A percentile compares a stretch with the other conserved stretches of the same genome.
These are phyloP conservation scores for Ornithoptera alexandrae DNA, from an alignment of 2,888 invertebrate genomes.

Conservation along the genomic window DNA sequence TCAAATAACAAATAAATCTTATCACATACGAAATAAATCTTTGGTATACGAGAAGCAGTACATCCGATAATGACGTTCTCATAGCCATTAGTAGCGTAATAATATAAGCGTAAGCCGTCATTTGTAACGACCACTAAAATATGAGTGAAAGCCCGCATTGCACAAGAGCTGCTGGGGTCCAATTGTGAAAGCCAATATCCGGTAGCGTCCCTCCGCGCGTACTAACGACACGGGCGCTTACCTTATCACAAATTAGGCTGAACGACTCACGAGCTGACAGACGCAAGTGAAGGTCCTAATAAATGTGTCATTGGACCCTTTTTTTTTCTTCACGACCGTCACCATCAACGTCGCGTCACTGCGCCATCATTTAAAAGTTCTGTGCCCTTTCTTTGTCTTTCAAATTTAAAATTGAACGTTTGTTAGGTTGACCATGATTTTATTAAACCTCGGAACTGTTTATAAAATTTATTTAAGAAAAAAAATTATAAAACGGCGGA, in stretches of 20 bases:
- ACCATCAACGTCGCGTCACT: conserved; percentile 69
- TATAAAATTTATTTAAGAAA: too few species aligned
- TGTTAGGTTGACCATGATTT: conserved; percentile 26
- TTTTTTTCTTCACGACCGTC: conserved; percentile 50
- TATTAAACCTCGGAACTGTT: not conserved
- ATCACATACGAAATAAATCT: too few species aligned
- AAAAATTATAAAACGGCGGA: too few species aligned
- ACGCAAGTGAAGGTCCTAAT: conserved; percentile 71
- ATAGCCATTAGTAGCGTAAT: conserved; percentile 18
- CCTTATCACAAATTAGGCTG: conserved; percentile 76
- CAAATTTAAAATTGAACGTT: conserved; percentile 47
- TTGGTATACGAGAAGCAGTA: too few species aligned
- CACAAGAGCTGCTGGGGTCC: conserved; percentile 14
- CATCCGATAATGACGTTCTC: not conserved
- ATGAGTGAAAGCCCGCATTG: conserved; percentile 20
- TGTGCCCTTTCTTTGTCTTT: conserved; percentile 77
- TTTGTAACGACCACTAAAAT: conserved; percentile 19
- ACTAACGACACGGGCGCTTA: conserved; percentile 52
- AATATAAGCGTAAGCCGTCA: conserved; percentile 12
- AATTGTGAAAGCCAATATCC: conserved; percentile 68
- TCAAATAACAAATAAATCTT: too few species aligned
- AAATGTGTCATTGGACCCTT: conserved; percentile 73
- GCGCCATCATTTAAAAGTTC: conserved; percentile 74
- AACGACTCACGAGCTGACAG: conserved; percentile 72
- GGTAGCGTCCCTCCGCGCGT: conserved; percentile 59